phyloP scores from a whole-genome alignment of 2,113 vertebrate genomes.

The Pogona vitticeps region DNA sequence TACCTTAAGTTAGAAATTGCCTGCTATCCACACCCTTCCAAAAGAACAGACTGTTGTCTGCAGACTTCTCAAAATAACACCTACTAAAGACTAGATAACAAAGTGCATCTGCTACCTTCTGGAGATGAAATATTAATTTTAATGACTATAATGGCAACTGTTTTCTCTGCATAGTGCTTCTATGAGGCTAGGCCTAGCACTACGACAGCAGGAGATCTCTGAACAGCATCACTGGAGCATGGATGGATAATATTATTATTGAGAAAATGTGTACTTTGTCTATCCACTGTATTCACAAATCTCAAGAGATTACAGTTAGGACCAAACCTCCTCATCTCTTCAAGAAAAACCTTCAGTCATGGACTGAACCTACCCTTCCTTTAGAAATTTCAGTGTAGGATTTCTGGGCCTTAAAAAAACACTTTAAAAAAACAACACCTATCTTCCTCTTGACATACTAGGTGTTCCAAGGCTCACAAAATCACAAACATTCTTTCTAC shows the following conservation, averaged over 20 bases:
- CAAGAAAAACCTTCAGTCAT: too few species aligned
- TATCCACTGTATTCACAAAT: background rate
- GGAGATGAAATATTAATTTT: background rate
- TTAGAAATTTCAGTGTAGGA: background rate
- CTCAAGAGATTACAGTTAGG: background rate
- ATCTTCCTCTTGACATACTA: too few species aligned
- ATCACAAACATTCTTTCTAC: background rate
- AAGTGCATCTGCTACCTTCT: slow-evolving; percentile 14
- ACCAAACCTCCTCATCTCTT: background rate
- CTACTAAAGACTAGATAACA: background rate
- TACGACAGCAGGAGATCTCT: background rate
- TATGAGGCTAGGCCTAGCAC: background rate
- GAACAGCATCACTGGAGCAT: background rate
- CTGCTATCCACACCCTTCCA: background rate
- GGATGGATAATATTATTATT: background rate
- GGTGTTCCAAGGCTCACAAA: background rate
- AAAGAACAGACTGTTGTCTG: background rate
- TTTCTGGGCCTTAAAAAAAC: background rate
- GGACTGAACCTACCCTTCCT: background rate
- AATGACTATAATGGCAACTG: background rate
- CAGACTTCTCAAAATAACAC: slow-evolving; percentile 12
- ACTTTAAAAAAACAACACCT: too few species aligned
- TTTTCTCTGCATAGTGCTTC: background rate
- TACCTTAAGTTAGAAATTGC: background rate
- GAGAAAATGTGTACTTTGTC: background rate